Percentiles rank a stretch among this genome's conserved stretches.
Evolutionary conservation across 2,113 vertebrate species (phyloP).

Genomic region (Mesitornis unicolor): DNA sequence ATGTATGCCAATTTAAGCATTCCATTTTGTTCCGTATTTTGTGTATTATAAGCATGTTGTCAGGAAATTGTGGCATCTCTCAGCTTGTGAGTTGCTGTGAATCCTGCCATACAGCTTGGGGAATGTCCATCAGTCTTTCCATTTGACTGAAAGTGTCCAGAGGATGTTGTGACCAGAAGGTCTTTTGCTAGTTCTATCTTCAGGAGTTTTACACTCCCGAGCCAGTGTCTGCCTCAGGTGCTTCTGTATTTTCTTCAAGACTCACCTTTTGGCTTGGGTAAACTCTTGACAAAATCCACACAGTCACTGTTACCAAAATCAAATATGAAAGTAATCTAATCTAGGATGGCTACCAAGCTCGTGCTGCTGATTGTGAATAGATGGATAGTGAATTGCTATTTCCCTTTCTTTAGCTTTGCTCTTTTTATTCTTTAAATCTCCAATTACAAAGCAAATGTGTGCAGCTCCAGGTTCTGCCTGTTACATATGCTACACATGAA

Average conservation of each 20-base stretch:
- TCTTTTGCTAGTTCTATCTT: neutral
- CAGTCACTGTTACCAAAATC: neutral
- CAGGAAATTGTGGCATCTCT: neutral
- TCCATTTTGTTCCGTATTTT: neutral
- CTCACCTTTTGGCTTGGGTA: neutral
- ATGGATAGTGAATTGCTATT: neutral
- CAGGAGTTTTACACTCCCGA: neutral
- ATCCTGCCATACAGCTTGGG: neutral
- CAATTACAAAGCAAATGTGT: accelerated
- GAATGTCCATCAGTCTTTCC: neutral
- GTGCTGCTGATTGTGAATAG: neutral
- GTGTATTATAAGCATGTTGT: neutral
- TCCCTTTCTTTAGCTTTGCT: neutral
- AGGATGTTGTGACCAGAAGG: neutral
- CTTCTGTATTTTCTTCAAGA: neutral
- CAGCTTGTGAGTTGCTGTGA: neutral
- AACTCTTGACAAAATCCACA: neutral
- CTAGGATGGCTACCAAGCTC: neutral
- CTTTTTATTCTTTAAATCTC: neutral
- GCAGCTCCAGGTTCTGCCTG: neutral
- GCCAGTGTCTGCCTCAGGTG: neutral
- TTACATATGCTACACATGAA: neutral
- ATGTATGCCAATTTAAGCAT: neutral
- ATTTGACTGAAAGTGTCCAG: neutral
- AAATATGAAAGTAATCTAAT: neutral